Conservation (phyloP, 2,113 vertebrate genomes). For the Oenanthe oenanthe region DNA sequence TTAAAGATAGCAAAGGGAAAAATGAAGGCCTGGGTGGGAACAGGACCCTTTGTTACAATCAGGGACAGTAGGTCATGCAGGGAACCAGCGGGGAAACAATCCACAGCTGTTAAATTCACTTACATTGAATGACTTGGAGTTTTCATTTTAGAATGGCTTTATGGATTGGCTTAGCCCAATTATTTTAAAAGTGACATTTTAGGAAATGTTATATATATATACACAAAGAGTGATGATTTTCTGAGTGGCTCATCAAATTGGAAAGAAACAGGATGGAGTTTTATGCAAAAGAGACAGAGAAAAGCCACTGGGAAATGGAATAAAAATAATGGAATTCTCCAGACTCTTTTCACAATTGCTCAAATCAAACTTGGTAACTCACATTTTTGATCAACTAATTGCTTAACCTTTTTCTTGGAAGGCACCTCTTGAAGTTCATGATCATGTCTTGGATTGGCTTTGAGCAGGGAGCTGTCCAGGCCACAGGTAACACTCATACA, state of each 20-base stretch:
- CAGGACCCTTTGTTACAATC: neutral
- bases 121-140: neutral
- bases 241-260: neutral
- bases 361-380: neutral
- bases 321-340: neutral
- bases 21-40: neutral
- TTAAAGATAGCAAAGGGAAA: neutral
- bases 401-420: neutral
- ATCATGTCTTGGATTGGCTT: neutral
- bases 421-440: neutral
- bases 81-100: neutral
- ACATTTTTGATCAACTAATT: neutral
- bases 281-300: neutral
- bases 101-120: neutral
- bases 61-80: no score
- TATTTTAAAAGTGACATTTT: neutral
- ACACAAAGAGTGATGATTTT: neutral
- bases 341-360: neutral
- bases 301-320: neutral
- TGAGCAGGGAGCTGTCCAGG: neutral
- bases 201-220: neutral
- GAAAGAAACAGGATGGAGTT: neutral
- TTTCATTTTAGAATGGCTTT: neutral
- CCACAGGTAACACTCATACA: neutral
- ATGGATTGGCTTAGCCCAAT: neutral